phyloP scores from a whole-genome alignment of 2,113 vertebrate species.

The Xenus cinereus region DNA sequence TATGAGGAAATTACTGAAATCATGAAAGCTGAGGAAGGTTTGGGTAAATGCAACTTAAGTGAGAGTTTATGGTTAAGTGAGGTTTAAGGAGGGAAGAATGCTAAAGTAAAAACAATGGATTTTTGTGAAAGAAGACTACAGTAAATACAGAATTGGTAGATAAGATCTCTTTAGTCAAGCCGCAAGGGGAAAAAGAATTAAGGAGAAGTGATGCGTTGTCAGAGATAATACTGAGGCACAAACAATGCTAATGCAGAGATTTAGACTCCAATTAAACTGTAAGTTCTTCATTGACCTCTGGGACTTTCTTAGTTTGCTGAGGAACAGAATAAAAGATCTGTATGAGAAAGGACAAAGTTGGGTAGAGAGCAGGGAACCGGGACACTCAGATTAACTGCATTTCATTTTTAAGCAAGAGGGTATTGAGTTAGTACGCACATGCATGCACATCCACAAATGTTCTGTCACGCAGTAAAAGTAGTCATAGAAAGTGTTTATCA shows the following conservation, averaged over 20 bases:
- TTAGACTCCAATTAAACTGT: conserved; percentile 40
- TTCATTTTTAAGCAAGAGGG: background rate
- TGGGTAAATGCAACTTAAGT: background rate
- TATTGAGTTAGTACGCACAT: background rate
- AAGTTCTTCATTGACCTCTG: conserved; percentile 35
- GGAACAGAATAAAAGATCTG: background rate
- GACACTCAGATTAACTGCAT: background rate
- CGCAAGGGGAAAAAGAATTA: conserved; percentile 36
- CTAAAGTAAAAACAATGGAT: conserved; percentile 5
- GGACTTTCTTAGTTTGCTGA: background rate
- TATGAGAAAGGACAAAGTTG: conserved; percentile 4
- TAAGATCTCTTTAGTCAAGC: conserved; percentile 49
- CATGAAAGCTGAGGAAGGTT: background rate
- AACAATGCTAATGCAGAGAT: conserved; percentile 44
- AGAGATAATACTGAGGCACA: conserved; percentile 35
- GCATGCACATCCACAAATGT: background rate
- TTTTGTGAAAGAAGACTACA: conserved; percentile 14
- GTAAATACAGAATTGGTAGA: conserved; percentile 24
- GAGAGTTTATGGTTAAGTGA: background rate
- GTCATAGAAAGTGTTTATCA: background rate
- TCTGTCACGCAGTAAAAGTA: background rate
- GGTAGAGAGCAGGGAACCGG: background rate
- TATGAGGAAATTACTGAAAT: background rate
- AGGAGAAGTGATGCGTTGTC: conserved; percentile 46
- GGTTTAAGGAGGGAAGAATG: background rate